Percentiles rank a stretch among this genome's conserved stretches.
Evolutionary conservation across 2,113 vertebrate genomes (phyloP).

Genomic region (Taxidea taxus): DNA sequence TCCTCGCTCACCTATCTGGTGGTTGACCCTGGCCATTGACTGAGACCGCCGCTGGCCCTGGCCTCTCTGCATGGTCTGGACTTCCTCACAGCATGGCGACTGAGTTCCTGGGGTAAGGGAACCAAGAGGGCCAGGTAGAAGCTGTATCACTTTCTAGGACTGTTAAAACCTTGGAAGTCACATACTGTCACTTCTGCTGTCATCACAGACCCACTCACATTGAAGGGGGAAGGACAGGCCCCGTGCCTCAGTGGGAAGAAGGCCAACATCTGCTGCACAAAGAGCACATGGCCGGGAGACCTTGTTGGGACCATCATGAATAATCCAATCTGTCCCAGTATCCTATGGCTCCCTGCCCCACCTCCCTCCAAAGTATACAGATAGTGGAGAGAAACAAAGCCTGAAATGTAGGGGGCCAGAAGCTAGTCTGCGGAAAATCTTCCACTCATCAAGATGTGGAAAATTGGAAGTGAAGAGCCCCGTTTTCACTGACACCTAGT

Average conservation of each 20-base stretch:
- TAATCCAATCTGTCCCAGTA: not conserved
- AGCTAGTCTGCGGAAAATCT: slow-evolving; percentile 34
- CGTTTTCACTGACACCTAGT: not conserved
- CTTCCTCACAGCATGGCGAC: not conserved
- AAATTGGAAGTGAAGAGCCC: slow-evolving; percentile 11
- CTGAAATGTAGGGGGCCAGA: not conserved
- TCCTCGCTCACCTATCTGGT: not conserved
- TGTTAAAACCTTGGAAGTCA: not conserved
- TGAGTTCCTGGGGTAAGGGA: not conserved
- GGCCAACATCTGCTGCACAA: not conserved
- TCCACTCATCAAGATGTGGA: not conserved
- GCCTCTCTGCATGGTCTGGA: not conserved
- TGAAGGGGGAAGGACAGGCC: not conserved
- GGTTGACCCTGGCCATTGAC: not conserved
- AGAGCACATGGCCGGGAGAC: not conserved
- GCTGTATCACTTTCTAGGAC: not conserved
- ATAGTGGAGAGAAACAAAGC: not conserved
- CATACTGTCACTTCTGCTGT: not conserved
- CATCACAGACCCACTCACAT: not conserved
- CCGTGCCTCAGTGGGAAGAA: not conserved
- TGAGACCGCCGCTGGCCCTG: not conserved
- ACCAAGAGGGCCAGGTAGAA: not conserved
- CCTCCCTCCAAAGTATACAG: not conserved
- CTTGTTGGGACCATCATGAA: not conserved
- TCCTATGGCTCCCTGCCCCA: not conserved